phyloP scores from a whole-genome alignment of 2,888 invertebrate genomes.

The Lasioglossum leucozonium region DNA sequence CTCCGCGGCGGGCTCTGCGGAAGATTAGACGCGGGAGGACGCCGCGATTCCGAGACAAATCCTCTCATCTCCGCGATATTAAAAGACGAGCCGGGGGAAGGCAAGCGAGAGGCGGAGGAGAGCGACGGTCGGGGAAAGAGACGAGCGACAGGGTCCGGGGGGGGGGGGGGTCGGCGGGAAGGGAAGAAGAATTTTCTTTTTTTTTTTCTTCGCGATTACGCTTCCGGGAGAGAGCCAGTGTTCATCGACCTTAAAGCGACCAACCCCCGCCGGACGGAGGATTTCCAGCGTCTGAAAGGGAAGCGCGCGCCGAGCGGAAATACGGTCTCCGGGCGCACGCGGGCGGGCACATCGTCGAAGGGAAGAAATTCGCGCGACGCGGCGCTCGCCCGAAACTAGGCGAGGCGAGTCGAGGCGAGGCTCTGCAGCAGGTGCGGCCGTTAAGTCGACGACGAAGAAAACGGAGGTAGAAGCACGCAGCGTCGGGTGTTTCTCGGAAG shows the following conservation, averaged over 20 bases:
- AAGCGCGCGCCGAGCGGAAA: constrained; percentile 57
- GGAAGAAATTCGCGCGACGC: constrained; percentile 66
- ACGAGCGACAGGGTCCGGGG: no score
- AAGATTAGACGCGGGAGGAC: constrained; percentile 8
- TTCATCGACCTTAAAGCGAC: constrained; percentile 54
- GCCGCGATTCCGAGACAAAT: constrained; percentile 28
- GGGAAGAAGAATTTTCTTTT: neutral
- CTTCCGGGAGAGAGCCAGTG: constrained; percentile 40
- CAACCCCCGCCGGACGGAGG: constrained; percentile 32
- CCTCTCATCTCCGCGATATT: constrained; percentile 25
- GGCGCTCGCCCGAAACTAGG: constrained; percentile 46
- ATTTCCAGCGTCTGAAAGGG: constrained; percentile 53
- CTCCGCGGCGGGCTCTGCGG: neutral
- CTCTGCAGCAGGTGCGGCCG: constrained; percentile 65
- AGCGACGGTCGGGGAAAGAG: neutral
- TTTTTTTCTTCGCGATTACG: constrained; percentile 41
- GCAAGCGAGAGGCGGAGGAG: neutral
- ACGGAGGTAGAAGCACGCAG: constrained; percentile 43
- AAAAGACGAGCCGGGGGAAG: constrained; percentile 11
- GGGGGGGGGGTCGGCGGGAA: neutral
- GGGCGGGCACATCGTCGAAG: constrained; percentile 56
- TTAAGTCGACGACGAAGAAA: constrained; percentile 61
- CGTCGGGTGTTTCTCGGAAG: constrained; percentile 53
- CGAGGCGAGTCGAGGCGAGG: constrained; percentile 43
- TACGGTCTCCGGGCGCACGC: constrained; percentile 44